These are phyloP conservation scores for Drosophila paranaensis DNA, from an alignment of 2,888 invertebrate species.

Conservation along the genomic window DNA sequence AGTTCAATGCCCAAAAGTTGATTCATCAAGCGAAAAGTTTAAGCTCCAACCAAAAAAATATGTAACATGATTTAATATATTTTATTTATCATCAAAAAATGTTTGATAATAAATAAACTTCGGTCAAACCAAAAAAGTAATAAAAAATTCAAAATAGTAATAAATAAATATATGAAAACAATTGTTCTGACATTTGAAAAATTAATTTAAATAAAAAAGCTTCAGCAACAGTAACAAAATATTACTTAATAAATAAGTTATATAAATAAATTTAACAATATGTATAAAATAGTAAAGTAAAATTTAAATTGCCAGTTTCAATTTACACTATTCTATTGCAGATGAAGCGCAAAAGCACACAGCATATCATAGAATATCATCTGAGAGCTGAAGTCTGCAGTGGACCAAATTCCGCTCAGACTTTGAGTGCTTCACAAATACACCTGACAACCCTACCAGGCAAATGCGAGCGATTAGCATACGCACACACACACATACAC, in stretches of 20 bases:
- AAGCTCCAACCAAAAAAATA: background rate
- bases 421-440: constrained; percentile 45
- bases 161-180: too few relatives aligned
- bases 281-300: background rate
- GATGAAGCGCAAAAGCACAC: background rate
- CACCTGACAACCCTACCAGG: constrained; percentile 48
- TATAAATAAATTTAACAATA: background rate
- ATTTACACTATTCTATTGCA: background rate
- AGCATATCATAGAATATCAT: too few relatives aligned
- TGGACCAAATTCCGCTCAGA: background rate
- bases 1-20: background rate
- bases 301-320: background rate
- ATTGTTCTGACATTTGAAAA: background rate
- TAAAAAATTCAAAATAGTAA: background rate
- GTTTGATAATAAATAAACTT: background rate
- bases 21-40: background rate
- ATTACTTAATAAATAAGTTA: background rate
- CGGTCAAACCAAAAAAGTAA: background rate
- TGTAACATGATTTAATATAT: too few relatives aligned
- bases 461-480: constrained; percentile 34
- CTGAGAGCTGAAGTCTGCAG: background rate
- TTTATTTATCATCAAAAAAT: background rate
- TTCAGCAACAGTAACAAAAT: background rate
- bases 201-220: background rate
- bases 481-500: background rate